Evolutionary conservation across 1,140 invertebrate species (phyloP).

Genomic region (Drosophila asahinai): DNA sequence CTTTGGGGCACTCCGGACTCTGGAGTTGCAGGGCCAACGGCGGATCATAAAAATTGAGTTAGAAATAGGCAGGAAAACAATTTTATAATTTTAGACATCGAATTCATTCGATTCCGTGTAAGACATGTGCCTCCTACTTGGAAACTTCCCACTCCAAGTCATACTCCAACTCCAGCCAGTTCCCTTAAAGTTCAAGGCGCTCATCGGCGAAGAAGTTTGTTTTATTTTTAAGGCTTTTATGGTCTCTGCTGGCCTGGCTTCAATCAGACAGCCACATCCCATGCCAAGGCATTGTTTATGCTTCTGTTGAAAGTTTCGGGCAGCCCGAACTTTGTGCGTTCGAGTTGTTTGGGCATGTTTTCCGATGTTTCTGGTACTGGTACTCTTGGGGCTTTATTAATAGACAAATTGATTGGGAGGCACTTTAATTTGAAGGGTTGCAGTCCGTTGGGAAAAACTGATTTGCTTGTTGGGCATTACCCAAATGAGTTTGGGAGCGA

Average conservation of each 20-base stretch:
- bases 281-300: conserved; percentile 76
- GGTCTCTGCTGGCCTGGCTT: conserved; percentile 39
- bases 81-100: conserved; percentile 75
- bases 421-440: conserved; percentile 50
- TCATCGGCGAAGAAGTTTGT: conserved; percentile 67
- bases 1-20: conserved; percentile 46
- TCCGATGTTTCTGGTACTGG: conserved; percentile 22
- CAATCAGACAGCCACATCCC: conserved; percentile 54
- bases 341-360: conserved; percentile 38
- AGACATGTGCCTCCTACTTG: conserved; percentile 34
- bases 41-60: conserved; percentile 66
- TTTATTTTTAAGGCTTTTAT: conserved; percentile 76
- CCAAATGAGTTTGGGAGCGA: conserved; percentile 16
- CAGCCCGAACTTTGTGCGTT: conserved; percentile 35
- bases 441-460: conserved; percentile 30
- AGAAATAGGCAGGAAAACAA: conserved; percentile 53
- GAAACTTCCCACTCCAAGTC: conserved; percentile 17
- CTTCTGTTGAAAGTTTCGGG: conserved; percentile 64
- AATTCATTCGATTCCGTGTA: conserved; percentile 48
- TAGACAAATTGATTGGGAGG: conserved; percentile 60
- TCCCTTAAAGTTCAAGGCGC: conserved; percentile 76
- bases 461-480: conserved; percentile 33
- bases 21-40: conserved; percentile 20
- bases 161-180: conserved; percentile 19
- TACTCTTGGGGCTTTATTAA: conserved; percentile 57